A percentile compares a stretch with the other conserved stretches of the same genome.
Evolutionary conservation across 2,797 vertebrate genomes (phyloP).

Genomic region (Sebastes diaconus): DNA sequence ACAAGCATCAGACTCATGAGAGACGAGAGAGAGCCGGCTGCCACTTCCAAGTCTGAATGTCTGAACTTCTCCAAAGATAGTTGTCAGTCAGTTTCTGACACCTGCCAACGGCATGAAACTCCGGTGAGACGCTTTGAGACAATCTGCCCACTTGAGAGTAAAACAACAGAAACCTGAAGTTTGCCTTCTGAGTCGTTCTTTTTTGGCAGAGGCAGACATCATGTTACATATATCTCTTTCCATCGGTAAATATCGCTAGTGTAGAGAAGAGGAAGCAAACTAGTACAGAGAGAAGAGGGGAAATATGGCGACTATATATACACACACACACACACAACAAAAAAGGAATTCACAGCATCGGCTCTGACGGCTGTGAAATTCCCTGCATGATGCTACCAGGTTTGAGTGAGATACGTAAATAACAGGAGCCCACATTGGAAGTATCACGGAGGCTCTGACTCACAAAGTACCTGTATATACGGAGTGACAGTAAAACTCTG

Average conservation of each 20-base stretch:
- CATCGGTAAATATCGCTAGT: background rate
- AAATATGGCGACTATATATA: background rate
- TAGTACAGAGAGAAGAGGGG: background rate
- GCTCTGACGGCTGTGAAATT: conserved; percentile 36
- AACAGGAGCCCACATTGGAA: conserved; percentile 19
- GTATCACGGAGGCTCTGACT: conserved; percentile 56
- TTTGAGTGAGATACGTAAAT: conserved; percentile 48
- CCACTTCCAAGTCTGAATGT: background rate
- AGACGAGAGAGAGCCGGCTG: background rate
- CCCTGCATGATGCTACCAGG: conserved; percentile 25
- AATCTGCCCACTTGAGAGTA: background rate
- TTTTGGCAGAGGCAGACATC: background rate
- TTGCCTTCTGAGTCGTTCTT: background rate
- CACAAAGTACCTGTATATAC: conserved; percentile 78
- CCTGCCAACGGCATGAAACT: conserved; percentile 10
- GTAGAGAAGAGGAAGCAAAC: background rate
- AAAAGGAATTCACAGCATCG: background rate
- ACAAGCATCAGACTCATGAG: background rate
- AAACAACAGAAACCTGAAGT: background rate
- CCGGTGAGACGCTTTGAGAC: conserved; percentile 5
- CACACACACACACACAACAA: background rate
- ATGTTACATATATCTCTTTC: background rate
- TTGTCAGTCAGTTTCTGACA: conserved; percentile 25
- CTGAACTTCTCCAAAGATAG: conserved; percentile 13
- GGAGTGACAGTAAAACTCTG: conserved; percentile 75